Evolutionary conservation across 2,888 invertebrate genomes (phyloP).

Genomic region (Cylindroiulus punctatus): DNA sequence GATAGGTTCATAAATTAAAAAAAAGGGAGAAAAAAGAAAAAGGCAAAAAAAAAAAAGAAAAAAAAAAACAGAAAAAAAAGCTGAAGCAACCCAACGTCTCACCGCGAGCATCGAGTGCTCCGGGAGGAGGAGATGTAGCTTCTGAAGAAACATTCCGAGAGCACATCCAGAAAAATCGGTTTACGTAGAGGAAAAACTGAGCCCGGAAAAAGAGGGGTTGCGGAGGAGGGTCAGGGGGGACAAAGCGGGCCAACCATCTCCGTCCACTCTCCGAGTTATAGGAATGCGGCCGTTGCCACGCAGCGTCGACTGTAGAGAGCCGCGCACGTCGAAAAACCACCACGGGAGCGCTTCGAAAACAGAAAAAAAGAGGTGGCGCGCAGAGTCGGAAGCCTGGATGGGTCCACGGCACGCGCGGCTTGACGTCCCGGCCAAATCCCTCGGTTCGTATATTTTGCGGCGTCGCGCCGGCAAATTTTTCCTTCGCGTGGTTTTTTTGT

Average conservation of each 20-base stretch:
- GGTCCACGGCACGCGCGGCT: no score
- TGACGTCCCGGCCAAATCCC: no score
- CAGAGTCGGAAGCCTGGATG: no score
- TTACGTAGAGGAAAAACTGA: neutral
- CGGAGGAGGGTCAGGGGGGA: neutral
- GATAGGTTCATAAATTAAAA: neutral
- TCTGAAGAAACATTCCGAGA: slow-evolving; percentile 25
- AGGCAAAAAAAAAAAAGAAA: no score
- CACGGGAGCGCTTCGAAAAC: no score
- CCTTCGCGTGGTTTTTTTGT: neutral
- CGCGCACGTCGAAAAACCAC: no score
- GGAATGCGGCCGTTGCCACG: no score
- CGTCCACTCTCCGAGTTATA: no score
- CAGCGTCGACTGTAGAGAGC: no score
- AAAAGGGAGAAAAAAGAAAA: no score
- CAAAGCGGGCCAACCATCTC: neutral
- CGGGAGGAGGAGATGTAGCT: neutral
- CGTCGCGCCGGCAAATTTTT: neutral
- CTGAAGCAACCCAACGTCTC: neutral
- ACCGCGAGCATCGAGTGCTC: neutral
- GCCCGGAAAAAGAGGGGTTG: neutral
- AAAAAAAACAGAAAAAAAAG: no score
- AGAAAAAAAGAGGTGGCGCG: no score
- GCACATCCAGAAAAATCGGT: neutral
- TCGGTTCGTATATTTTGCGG: neutral